Evolutionary conservation across 2,113 vertebrate species (phyloP).

Genomic region (Scortum barcoo): DNA sequence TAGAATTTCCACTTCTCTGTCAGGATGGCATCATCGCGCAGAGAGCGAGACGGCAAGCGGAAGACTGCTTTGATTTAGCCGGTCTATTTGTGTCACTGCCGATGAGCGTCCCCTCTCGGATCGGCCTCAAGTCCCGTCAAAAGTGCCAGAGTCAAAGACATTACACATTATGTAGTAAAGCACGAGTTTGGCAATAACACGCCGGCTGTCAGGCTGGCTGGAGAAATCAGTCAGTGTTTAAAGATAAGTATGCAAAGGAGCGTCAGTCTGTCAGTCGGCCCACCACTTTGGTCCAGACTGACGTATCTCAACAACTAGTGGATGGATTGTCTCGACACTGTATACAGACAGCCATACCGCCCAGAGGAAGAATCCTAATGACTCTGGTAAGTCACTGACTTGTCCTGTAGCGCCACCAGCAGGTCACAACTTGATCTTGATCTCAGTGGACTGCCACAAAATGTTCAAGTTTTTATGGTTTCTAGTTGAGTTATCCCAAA

Average conservation of each 20-base stretch:
- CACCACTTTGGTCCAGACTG: not conserved
- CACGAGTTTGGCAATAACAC: not conserved
- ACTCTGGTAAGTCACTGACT: not conserved
- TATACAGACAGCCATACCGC: too few relatives aligned
- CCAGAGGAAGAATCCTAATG: not conserved
- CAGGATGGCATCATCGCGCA: slow-evolving; percentile 59
- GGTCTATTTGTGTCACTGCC: slow-evolving; percentile 8
- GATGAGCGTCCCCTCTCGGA: not conserved
- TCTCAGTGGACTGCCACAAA: not conserved
- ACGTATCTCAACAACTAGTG: not conserved
- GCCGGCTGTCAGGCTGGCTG: not conserved
- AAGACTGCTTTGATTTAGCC: slow-evolving; percentile 47
- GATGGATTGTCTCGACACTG: not conserved
- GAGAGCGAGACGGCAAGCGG: slow-evolving; percentile 1
- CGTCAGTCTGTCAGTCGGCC: not conserved
- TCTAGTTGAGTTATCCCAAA: not conserved
- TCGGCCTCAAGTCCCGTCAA: not conserved
- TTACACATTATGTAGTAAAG: not conserved
- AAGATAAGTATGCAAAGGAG: slow-evolving; percentile 10
- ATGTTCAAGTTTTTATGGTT: not conserved
- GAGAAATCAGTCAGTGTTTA: slow-evolving; percentile 22
- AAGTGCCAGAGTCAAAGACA: slow-evolving; percentile 15
- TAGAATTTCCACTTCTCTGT: slow-evolving; percentile 69
- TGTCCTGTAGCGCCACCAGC: not conserved
- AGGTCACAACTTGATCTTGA: not conserved